These are phyloP conservation scores for Limnodromus scolopaceus DNA, from an alignment of 2,797 vertebrate genomes.

Conservation along the genomic window DNA sequence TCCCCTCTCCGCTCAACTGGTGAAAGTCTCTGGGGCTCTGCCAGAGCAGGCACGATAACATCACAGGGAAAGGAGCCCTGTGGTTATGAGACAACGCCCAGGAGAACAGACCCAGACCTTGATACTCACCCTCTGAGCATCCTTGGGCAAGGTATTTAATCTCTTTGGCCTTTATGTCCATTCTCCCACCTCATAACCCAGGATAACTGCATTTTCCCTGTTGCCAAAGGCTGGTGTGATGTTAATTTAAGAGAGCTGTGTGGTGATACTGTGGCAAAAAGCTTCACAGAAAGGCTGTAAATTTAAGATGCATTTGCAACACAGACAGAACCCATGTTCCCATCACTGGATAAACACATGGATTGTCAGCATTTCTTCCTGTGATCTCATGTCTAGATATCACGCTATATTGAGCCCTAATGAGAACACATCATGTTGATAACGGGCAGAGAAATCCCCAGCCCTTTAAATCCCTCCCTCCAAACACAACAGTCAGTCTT, in stretches of 20 bases:
- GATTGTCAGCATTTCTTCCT: conserved; percentile 21
- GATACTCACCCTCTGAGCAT: background rate
- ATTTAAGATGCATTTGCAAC: background rate
- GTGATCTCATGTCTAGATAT: conserved; percentile 1
- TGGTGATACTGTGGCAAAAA: background rate
- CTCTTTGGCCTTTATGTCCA: background rate
- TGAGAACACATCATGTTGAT: background rate
- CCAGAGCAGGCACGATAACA: background rate
- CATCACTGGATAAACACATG: conserved; percentile 7
- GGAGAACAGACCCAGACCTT: background rate
- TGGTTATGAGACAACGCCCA: background rate
- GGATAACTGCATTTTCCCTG: background rate
- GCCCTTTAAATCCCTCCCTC: background rate
- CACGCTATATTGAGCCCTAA: background rate
- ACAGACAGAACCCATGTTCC: conserved; percentile 18
- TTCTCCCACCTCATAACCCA: background rate
- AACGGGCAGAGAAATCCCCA: background rate
- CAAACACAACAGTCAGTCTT: background rate
- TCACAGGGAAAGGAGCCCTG: background rate
- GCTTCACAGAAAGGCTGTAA: background rate
- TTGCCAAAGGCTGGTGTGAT: background rate
- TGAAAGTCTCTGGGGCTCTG: background rate
- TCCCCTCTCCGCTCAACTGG: background rate
- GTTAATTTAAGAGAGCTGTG: background rate
- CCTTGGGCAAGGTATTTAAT: background rate